phyloP scores from a whole-genome alignment of 2,888 invertebrate species.

The Boloria selene region DNA sequence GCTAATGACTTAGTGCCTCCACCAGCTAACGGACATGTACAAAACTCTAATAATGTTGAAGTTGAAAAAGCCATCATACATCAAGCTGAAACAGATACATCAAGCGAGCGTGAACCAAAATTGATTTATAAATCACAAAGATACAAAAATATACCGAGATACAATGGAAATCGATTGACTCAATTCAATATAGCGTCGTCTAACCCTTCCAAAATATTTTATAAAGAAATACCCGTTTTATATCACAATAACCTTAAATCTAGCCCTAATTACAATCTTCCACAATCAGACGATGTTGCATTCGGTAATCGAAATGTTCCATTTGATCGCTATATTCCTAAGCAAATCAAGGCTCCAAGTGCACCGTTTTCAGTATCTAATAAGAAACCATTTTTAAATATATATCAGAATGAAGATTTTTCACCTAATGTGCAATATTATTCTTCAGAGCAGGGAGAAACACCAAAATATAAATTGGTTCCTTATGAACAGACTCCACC shows the following conservation, averaged over 20 bases:
- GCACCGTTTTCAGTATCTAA: conserved; percentile 49
- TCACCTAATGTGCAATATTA: conserved; percentile 65
- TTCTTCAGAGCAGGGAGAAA: conserved; percentile 61
- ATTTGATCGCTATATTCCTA: conserved; percentile 54
- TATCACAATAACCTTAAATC: conserved; percentile 55
- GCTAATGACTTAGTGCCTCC: conserved; percentile 81
- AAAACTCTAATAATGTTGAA: conserved; percentile 57
- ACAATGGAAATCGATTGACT: conserved; percentile 74
- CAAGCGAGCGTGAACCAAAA: conserved; percentile 61
- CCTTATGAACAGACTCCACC: conserved; percentile 79
- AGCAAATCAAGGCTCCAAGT: conserved; percentile 55
- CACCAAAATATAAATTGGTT: conserved; percentile 71
- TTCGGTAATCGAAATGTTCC: conserved; percentile 53
- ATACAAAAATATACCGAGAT: conserved; percentile 68
- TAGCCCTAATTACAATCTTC: conserved; percentile 56
- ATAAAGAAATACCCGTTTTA: conserved; percentile 59
- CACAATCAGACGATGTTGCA: conserved; percentile 49
- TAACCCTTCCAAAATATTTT: conserved; percentile 70
- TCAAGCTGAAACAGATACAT: conserved; percentile 55
- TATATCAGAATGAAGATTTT: conserved; percentile 55
- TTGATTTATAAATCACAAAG: conserved; percentile 57
- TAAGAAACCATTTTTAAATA: conserved; percentile 62
- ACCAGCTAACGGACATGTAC: conserved; percentile 56
- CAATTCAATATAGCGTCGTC: conserved; percentile 76
- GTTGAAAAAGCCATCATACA: conserved; percentile 72